These are phyloP conservation scores for Platyrinchus mystaceus DNA, from an alignment of 2,797 vertebrate genomes.

Conservation along the genomic window DNA sequence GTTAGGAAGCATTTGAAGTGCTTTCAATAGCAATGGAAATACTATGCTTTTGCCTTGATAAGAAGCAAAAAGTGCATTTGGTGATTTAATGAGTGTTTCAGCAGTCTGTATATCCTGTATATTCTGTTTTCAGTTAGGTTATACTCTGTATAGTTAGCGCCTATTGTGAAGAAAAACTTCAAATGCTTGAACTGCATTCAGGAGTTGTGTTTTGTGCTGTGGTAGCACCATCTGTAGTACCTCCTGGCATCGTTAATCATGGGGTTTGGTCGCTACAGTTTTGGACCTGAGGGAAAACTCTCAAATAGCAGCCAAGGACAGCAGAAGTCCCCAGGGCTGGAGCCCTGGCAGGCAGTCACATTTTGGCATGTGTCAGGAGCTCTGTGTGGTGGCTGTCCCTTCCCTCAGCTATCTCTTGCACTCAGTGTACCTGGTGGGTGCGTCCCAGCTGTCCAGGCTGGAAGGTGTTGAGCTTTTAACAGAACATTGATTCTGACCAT, in stretches of 20 bases:
- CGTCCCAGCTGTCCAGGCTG: background rate
- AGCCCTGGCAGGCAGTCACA: background rate
- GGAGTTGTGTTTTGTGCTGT: accelerated
- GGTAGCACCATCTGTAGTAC: background rate
- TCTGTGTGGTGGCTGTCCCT: background rate
- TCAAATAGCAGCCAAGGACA: background rate
- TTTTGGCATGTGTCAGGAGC: background rate
- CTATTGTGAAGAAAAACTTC: background rate
- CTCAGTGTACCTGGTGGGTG: background rate
- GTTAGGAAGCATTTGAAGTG: slow-evolving; percentile 55
- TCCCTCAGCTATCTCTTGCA: background rate
- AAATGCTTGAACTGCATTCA: accelerated
- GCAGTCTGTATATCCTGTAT: background rate
- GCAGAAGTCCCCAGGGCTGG: background rate
- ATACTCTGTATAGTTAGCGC: background rate
- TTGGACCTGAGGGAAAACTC: background rate
- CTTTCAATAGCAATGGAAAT: background rate
- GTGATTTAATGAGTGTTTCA: slow-evolving; percentile 13
- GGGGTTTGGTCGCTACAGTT: background rate
- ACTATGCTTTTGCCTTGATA: background rate
- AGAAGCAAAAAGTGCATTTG: background rate
- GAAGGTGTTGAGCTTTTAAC: background rate
- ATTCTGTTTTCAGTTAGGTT: background rate
- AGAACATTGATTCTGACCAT: background rate
- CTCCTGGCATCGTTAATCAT: background rate